Evolutionary conservation across 2,113 vertebrate genomes (phyloP), one percentile per base, ranked within the genome.

Genomic region (Saimiri boliviensis): DNA sequence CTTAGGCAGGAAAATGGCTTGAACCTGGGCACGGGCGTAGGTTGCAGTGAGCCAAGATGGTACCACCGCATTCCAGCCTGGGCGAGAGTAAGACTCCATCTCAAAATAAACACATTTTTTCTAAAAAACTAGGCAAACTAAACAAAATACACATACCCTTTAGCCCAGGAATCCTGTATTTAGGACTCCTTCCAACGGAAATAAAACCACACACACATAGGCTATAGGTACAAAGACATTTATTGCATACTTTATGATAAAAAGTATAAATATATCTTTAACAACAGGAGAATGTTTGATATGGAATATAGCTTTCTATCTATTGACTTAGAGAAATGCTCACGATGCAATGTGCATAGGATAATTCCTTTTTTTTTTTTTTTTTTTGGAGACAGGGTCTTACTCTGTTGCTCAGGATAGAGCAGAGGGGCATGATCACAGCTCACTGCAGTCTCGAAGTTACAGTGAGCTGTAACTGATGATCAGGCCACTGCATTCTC

Each of bases 11-110:
- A 63, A 27, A 63, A 63, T 14, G 11, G 25, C 10, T 0, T 60
- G 11, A 30, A 60, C 25, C 58, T 5, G 2, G 58, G 58, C n/a
- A n/a, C 1, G 21, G 2, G 58, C 1, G 0, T 25, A 60, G 25
- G 25, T 60, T 60, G 58, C 25, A 60, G 58, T 60, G 25, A 60
- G 25, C 58, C 5, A 12, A 27, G 25, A 30, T 30, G 2, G 11
- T 11, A 4, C 58, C 11, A 60, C 25, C 30, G 58, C 25, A 30
- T 27, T 60, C 58, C 58, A 60, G 58, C 58, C 25, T 60, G 25
- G 58, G 58, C 0, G 0, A 60, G 25, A 60, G 25, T 11, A 0
- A 60, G 58, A 60, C 25, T 30, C 25, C 11, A 27, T 60, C 58
- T 30, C 4, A 30, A 60, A 60, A 60, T 11, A 58, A 58, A 11